Base-by-base conservation (phyloP, 2,888 invertebrate genomes). In the Conops quadrifasciatus region DNA sequence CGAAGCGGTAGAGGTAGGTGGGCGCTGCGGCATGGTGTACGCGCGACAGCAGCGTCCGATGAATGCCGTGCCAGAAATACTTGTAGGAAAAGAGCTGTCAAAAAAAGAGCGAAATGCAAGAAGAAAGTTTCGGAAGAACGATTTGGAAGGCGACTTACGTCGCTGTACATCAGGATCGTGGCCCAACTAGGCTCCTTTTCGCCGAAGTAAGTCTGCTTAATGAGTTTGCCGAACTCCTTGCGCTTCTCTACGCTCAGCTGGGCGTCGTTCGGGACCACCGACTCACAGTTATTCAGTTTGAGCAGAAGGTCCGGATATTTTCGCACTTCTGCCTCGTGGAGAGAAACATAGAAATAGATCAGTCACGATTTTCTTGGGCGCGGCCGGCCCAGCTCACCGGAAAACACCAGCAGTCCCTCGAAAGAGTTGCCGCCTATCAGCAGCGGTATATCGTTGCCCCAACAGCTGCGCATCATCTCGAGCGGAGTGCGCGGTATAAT, bases 121-220 rank as follows among this genome's bases (percentile, higher is more conserved):
- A 13, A 24, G 15, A 19, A 45, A 63, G 19, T 30, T 30, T 30
- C 9, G 11, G 19, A 60, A 30, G n/a, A n/a, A 36, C 21, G 30
- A 15, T 7, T 43, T 3, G 4, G 13, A 19, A 60, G 67, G 13
- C 13, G 56, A 28, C 82, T 82, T 76, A 85, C 84, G 78, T 85
- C 84, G 68, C 83, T 79, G 74, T 85, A 85, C 72, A 84, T 80
- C 49, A 86, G 80, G 2, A 87, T 79, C 43, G 86, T 85, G 26
- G 85, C 78, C 68, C 73, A 77, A 2, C 82, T 80, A 1, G 87
- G 82, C 63, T 84, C 80, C 45, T 85, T 81, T 11, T 87, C 83
- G 1, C 85, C 87, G 75, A 87, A 88, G 77, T 88, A 88, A 13
- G 82, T 80, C 19, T 86, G 73, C 60, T 85, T 84, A 13, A 89